phyloP scores from a whole-genome alignment of 2,113 vertebrate species.

The Entosphenus tridentatus region DNA sequence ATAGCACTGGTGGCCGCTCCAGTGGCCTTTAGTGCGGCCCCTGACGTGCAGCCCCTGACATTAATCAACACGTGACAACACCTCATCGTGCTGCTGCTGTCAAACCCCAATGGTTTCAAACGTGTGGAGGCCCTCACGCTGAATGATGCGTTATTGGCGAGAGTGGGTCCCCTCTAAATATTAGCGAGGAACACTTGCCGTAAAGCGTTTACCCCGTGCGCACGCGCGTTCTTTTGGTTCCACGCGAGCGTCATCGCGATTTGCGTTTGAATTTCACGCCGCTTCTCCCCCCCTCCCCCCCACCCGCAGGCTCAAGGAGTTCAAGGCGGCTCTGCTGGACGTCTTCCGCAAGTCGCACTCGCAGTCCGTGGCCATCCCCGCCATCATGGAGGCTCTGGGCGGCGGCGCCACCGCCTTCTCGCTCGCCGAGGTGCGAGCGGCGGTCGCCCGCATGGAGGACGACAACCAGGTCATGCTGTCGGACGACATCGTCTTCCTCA shows the following conservation, averaged over 20 bases:
- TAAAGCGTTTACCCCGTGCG: too few relatives aligned
- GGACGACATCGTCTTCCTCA: slow-evolving; percentile 77
- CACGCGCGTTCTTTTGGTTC: too few relatives aligned
- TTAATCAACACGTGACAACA: too few relatives aligned
- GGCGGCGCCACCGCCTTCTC: slow-evolving; percentile 31
- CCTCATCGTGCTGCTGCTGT: too few relatives aligned
- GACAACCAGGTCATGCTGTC: slow-evolving; percentile 95
- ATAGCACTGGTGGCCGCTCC: too few relatives aligned
- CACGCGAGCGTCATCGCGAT: not conserved
- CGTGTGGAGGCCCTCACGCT: too few relatives aligned
- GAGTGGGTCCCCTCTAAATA: too few relatives aligned
- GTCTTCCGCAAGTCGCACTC: slow-evolving; percentile 57
- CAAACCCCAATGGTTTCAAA: too few relatives aligned
- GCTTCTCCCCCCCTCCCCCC: not conserved
- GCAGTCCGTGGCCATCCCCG: slow-evolving; percentile 51
- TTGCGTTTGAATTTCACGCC: not conserved
- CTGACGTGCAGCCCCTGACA: too few relatives aligned
- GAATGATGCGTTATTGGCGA: too few relatives aligned
- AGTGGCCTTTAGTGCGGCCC: too few relatives aligned
- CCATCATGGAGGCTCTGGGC: slow-evolving; percentile 42
- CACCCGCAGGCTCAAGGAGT: slow-evolving; percentile 45
- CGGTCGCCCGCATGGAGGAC: slow-evolving; percentile 60
- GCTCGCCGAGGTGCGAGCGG: slow-evolving; percentile 30
- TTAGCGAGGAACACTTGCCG: too few relatives aligned
- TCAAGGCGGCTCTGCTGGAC: slow-evolving; percentile 52